Evolutionary conservation across 2,888 invertebrate species (phyloP).

Genomic region (Calameuta filiformis): DNA sequence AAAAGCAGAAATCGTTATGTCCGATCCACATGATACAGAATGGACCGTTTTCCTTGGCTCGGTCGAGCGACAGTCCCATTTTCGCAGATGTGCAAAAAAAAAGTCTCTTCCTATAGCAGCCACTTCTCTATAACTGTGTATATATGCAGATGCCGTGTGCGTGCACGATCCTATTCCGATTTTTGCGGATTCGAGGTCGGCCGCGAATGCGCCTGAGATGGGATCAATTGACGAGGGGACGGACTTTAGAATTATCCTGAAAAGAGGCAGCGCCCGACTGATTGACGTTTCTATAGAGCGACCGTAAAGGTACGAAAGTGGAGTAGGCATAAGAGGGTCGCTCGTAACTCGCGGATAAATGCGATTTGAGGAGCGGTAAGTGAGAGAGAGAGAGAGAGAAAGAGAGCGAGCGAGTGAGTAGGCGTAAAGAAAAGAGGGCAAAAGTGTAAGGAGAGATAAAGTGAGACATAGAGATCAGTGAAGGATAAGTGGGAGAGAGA

Average conservation of each 20-base stretch:
- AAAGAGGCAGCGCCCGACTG: conserved; percentile 54
- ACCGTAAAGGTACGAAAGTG: conserved; percentile 54
- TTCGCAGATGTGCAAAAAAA: too few relatives aligned
- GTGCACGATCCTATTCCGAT: conserved; percentile 31
- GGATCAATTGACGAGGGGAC: conserved; percentile 50
- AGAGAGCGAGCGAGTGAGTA: background rate
- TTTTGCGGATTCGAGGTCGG: conserved; percentile 31
- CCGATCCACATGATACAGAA: too few relatives aligned
- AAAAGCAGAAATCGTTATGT: too few relatives aligned
- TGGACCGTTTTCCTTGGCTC: too few relatives aligned
- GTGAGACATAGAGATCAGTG: too few relatives aligned
- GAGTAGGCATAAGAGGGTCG: conserved; percentile 50
- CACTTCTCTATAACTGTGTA: background rate
- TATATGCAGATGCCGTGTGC: conserved; percentile 28
- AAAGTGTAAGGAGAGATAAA: too few relatives aligned
- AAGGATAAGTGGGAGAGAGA: conserved; percentile 6
- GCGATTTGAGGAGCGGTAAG: conserved; percentile 48
- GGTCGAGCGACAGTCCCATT: too few relatives aligned
- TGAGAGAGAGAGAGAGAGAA: conserved; percentile 9
- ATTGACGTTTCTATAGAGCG: conserved; percentile 60
- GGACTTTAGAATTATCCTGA: conserved; percentile 56
- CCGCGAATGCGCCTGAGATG: conserved; percentile 17
- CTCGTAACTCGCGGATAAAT: conserved; percentile 59
- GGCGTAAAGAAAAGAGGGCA: too few relatives aligned
- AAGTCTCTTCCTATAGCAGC: too few relatives aligned